These are phyloP conservation scores for Nyleta sp. DNA, from an alignment of 2,888 invertebrate species.

Conservation along the genomic window DNA sequence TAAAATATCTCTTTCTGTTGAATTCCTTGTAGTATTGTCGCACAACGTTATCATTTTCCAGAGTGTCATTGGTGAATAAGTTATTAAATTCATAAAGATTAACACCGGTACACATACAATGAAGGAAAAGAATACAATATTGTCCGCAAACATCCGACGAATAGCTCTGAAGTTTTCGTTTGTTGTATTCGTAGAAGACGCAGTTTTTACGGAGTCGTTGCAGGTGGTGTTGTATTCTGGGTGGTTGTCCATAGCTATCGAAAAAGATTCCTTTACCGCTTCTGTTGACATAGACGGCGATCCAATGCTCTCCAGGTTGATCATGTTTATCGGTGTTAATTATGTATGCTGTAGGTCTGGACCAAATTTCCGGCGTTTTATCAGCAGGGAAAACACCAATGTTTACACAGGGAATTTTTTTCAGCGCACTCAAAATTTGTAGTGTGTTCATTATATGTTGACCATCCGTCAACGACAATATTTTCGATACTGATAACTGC, in stretches of 20 bases:
- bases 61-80: constrained; percentile 5
- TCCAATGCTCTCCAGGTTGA: constrained; percentile 10
- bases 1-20: background rate
- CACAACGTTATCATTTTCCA: background rate
- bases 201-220: background rate
- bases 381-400: constrained; percentile 20
- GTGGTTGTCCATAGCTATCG: constrained; percentile 4
- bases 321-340: constrained; percentile 1
- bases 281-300: constrained; percentile 10
- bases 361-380: background rate
- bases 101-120: constrained; percentile 2
- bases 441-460: too few species aligned
- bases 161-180: background rate
- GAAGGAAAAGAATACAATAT: constrained; percentile 6
- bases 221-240: background rate
- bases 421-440: too few species aligned
- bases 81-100: constrained; percentile 1
- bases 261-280: background rate
- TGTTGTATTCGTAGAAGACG: background rate
- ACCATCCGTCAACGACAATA: too few species aligned
- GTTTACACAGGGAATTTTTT: too few species aligned
- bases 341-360: background rate
- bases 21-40: constrained; percentile 1
- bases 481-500: too few species aligned
- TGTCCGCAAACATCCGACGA: constrained; percentile 2